Conservation (phyloP, 2,113 vertebrate species). For the Corythornis vintsioides region DNA sequence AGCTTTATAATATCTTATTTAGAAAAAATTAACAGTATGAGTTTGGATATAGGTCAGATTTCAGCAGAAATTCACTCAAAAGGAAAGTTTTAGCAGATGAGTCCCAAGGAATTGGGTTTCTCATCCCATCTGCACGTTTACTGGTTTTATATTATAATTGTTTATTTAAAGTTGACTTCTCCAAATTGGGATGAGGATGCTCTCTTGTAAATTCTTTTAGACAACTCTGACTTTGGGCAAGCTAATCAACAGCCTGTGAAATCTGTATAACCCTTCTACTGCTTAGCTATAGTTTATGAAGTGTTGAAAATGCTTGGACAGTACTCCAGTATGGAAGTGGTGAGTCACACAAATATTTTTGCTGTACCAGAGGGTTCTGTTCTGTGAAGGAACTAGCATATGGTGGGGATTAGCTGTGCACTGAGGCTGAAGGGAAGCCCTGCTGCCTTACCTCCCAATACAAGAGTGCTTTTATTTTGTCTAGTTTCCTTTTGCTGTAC, state of each 20-base stretch:
- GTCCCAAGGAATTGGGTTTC: neutral
- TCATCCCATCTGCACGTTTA: neutral
- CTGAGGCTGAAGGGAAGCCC: neutral
- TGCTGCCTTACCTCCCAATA: neutral
- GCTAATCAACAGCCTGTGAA: neutral
- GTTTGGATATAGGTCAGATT: neutral
- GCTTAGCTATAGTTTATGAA: neutral
- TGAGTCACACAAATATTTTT: neutral
- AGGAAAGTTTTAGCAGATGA: neutral
- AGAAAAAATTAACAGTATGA: neutral
- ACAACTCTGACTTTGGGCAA: neutral
- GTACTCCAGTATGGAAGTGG: neutral
- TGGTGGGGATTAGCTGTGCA: neutral
- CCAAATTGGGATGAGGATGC: fast-evolving
- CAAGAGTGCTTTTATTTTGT: neutral
- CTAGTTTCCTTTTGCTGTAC: neutral
- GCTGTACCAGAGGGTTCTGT: neutral
- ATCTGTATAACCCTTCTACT: neutral
- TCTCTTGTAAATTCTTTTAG: neutral
- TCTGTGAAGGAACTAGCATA: neutral
- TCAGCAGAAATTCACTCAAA: neutral
- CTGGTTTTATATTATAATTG: neutral
- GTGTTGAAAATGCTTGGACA: neutral
- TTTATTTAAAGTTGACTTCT: neutral
- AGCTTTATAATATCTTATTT: neutral